These are phyloP conservation scores for Achatina immaculata DNA, from an alignment of 1,140 invertebrate species.

Conservation along the genomic window DNA sequence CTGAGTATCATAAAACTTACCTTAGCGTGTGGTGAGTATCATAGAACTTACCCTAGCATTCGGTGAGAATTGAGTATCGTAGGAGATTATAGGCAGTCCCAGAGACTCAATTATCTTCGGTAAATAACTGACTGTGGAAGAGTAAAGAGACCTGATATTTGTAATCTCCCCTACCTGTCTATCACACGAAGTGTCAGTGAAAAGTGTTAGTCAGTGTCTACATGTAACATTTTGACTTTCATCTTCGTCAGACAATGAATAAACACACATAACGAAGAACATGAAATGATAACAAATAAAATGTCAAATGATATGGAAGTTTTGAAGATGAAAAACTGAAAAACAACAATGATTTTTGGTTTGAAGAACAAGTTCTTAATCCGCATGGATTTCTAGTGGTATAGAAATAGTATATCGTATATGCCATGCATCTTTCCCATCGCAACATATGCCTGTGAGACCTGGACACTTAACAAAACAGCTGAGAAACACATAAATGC, in stretches of 20 bases:
- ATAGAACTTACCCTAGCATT: slow-evolving; percentile 1
- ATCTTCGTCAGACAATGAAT: neutral
- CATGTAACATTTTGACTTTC: neutral
- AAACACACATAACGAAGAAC: neutral
- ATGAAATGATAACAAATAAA: neutral
- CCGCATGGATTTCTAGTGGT: no score
- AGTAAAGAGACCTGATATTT: neutral
- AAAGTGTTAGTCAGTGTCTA: neutral
- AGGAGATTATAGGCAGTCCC: slow-evolving; percentile 31
- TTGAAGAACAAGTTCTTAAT: no score
- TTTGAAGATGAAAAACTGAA: no score
- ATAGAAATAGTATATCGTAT: no score
- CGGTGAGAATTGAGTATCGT: slow-evolving; percentile 23
- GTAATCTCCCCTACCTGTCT: neutral
- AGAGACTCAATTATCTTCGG: slow-evolving; percentile 17
- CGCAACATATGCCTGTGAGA: no score
- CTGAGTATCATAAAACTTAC: no score
- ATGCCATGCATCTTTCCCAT: no score
- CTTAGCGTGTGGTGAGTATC: no score
- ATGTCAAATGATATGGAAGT: no score
- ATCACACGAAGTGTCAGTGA: neutral
- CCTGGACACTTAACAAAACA: no score
- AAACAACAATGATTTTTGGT: no score
- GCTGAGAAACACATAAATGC: no score
- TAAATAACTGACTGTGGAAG: slow-evolving; percentile 15